Base-by-base conservation (phyloP, 2,797 vertebrate species). In the Acropternis orthonyx region DNA sequence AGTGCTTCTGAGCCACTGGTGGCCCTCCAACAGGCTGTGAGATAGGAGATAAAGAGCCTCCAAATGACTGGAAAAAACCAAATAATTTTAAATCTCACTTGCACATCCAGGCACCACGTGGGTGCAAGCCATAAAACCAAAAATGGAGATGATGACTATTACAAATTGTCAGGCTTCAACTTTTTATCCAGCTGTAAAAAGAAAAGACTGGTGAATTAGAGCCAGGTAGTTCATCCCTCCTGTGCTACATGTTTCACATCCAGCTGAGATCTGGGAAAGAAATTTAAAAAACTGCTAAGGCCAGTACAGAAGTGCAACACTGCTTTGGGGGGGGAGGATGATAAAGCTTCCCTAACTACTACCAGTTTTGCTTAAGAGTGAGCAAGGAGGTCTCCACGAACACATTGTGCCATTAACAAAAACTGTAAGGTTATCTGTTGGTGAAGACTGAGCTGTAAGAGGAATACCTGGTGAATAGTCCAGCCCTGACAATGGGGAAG, bases 101-200 rank as follows among this genome's bases (percentile, higher is more conserved):
- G 0, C 20, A 32, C 14, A 58, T 62, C 43, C 18, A 41, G 9
- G 10, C 9, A 48, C 6, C 16, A 3, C 7, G 2, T 39, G 44
- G 39, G 39, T 90, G 43, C 51, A 49, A 75, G 46, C 37, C 66
- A 72, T 76, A 58, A 80, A 85, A 12, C n/a, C 1, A 0, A 84
- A 77, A 62, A 78, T 46, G 34, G 54, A 54, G 46, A 37, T 41
- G n/a, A 66, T 66, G 34, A 24, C 73, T 23, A 34, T 59, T 32
- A 62, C 39, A 44, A 52, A 44, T 58, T 79, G 30, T 73, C 72
- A 74, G 46, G 52, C 39, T 78, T 61, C 67, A 91, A 34, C 17
- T 28, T 86, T 93, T 92, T 74, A 49, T 22, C 52, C n/a, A 61
- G 17, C 30, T 83, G 21, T 67, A 68, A 85, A 77, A 36, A 48